These are phyloP conservation scores for Artibeus jamaicensis DNA, from an alignment of 2,797 vertebrate genomes.

Conservation along the genomic window DNA sequence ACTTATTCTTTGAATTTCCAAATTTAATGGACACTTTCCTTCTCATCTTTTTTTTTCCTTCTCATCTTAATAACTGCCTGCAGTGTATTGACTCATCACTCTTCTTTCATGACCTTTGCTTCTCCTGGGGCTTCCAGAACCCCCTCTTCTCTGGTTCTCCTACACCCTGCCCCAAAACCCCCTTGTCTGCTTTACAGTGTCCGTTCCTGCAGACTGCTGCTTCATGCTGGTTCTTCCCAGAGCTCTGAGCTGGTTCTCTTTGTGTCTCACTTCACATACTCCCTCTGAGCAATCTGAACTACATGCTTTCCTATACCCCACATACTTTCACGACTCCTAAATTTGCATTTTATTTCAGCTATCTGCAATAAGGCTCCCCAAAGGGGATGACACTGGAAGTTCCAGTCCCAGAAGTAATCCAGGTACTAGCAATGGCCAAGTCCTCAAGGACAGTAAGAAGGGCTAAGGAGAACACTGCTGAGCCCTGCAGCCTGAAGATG, in stretches of 20 bases:
- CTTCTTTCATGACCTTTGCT: neutral
- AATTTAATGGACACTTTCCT: neutral
- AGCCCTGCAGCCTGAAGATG: rapidly evolving
- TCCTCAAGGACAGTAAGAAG: neutral
- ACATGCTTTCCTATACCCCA: neutral
- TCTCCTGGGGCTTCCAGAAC: neutral
- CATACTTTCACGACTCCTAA: neutral
- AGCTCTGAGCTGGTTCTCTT: neutral
- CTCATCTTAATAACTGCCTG: neutral
- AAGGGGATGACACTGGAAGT: neutral
- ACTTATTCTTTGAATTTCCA: neutral
- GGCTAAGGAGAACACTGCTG: too few relatives aligned
- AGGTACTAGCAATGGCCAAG: neutral
- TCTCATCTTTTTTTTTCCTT: neutral
- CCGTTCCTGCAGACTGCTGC: neutral
- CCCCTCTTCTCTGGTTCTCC: neutral
- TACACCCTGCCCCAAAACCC: rapidly evolving
- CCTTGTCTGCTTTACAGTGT: neutral
- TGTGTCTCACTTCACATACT: neutral
- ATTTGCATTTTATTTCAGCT: neutral
- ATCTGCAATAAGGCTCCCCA: neutral
- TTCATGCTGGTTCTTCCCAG: neutral
- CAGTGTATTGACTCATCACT: neutral
- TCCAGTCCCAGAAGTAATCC: neutral
- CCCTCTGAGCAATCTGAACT: neutral